Conservation (phyloP, 1,140 invertebrate genomes). For the Drosophila hydei region DNA sequence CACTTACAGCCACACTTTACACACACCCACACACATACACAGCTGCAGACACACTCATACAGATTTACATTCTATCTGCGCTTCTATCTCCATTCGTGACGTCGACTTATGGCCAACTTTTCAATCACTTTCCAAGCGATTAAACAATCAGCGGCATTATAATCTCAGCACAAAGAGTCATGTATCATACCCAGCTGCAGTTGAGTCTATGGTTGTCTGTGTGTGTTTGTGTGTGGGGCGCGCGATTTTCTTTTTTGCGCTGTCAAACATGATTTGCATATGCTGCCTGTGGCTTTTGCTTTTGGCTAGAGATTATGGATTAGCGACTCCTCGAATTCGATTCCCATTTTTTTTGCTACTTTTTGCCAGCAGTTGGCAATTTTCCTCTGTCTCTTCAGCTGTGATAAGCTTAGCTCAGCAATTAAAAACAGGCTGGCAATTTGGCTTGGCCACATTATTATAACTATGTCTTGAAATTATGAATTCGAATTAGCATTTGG, state of each 20-base stretch:
- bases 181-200: conserved; percentile 63
- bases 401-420: conserved; percentile 37
- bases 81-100: conserved; percentile 13
- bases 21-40: not conserved
- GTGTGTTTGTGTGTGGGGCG: not conserved
- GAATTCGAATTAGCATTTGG: conserved; percentile 5
- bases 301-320: conserved; percentile 62
- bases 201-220: conserved; percentile 15
- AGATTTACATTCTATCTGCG: not conserved
- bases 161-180: conserved; percentile 71
- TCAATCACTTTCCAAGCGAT: conserved; percentile 80
- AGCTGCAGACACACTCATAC: not conserved
- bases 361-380: conserved; percentile 15
- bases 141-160: conserved; percentile 80
- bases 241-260: conserved; percentile 45
- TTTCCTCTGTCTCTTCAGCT: conserved; percentile 4
- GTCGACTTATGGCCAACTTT: conserved; percentile 69
- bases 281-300: conserved; percentile 48
- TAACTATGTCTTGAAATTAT: not conserved
- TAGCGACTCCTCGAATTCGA: conserved; percentile 55
- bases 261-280: conserved; percentile 82
- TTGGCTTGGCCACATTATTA: conserved; percentile 18
- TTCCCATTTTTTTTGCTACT: conserved; percentile 5
- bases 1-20: conserved; percentile 21
- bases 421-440: conserved; percentile 50